A percentile compares a stretch with the other conserved stretches of the same genome.
Conservation (phyloP, 2,113 vertebrate species). For the Actenoides lindsayi region DNA sequence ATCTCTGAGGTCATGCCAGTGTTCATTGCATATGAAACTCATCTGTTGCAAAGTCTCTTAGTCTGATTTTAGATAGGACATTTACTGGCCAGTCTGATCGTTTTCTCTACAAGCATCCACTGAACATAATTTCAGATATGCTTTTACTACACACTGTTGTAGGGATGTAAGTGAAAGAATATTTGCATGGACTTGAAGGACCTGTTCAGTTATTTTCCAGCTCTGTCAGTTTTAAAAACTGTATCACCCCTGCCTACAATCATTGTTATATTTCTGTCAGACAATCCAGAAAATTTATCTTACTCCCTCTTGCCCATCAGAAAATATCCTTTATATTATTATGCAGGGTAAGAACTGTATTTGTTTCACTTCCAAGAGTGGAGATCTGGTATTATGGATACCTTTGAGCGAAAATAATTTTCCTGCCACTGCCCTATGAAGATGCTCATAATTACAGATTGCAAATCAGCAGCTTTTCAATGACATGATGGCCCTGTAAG, state of each 20-base stretch:
- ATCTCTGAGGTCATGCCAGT: neutral
- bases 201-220: neutral
- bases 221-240: neutral
- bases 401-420: neutral
- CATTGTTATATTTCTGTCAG: neutral
- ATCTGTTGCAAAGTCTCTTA: neutral
- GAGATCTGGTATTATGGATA: neutral
- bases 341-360: neutral
- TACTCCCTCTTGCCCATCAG: neutral
- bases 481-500: neutral
- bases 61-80: neutral
- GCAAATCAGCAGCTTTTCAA: conserved; percentile 1
- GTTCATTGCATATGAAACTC: neutral
- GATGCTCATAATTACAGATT: conserved; percentile 7
- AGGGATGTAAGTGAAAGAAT: neutral
- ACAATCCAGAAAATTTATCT: neutral
- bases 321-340: conserved; percentile 5
- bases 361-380: neutral
- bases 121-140: neutral
- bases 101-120: neutral
- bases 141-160: neutral
- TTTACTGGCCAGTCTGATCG: rapidly evolving
- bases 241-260: neutral
- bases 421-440: neutral
- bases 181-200: neutral